Evolutionary conservation across 2,113 vertebrate species (phyloP).

Genomic region (Butorides virescens): DNA sequence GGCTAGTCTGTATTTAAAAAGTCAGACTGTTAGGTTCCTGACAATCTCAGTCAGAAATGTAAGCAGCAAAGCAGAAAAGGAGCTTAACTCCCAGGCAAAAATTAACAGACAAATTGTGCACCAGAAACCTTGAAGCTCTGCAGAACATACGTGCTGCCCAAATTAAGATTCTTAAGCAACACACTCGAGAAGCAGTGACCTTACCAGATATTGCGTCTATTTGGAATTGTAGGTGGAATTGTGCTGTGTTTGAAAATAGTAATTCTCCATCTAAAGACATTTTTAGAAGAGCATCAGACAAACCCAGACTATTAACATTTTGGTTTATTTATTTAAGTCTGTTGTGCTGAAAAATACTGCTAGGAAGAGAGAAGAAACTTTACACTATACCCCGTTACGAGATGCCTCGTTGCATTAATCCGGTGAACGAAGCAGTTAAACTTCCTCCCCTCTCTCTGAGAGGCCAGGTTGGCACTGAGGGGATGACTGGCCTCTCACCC

Average conservation of each 20-base stretch:
- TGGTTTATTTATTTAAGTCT: neutral
- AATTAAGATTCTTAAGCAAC: neutral
- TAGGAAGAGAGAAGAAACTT: neutral
- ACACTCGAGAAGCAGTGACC: neutral
- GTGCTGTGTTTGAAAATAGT: neutral
- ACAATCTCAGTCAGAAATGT: neutral
- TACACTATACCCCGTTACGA: rapidly evolving
- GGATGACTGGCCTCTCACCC: neutral
- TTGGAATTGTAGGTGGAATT: neutral
- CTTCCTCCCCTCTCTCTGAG: neutral
- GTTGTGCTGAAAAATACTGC: neutral
- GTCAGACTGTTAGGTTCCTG: neutral
- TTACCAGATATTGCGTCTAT: neutral
- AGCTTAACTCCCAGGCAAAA: neutral
- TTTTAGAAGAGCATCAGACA: neutral
- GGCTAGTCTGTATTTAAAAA: neutral
- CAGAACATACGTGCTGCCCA: neutral
- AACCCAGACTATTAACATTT: neutral
- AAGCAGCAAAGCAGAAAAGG: neutral
- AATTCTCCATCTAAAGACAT: neutral
- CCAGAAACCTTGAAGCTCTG: neutral
- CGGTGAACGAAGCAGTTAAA: neutral
- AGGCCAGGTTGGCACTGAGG: neutral
- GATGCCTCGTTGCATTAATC: neutral
- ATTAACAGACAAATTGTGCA: neutral